Percentiles rank a stretch among this genome's conserved stretches.
Evolutionary conservation across 2,888 invertebrate genomes (phyloP).

Genomic region (Tigriopus californicus): DNA sequence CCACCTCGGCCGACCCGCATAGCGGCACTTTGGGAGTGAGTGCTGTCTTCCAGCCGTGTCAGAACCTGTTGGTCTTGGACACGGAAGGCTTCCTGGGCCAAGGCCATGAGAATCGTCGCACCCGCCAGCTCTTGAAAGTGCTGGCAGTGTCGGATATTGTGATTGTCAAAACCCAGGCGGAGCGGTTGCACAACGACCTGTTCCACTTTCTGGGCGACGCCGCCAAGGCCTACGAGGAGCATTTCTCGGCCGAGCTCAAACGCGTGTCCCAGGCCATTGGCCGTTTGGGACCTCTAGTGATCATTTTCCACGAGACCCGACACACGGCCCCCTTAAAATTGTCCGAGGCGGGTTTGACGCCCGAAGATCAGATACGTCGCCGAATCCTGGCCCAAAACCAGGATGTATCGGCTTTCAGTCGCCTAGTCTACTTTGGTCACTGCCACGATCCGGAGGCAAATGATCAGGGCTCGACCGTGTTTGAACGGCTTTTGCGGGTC

Average conservation of each 20-base stretch:
- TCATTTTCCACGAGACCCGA: constrained; percentile 59
- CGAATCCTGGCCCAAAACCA: constrained; percentile 42
- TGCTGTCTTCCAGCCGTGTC: constrained; percentile 47
- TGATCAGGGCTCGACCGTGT: too few relatives aligned
- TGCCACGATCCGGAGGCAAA: too few relatives aligned
- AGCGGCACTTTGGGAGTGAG: constrained; percentile 59
- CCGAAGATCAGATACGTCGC: constrained; percentile 28
- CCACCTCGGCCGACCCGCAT: constrained; percentile 43
- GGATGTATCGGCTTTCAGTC: constrained; percentile 49
- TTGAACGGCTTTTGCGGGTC: too few relatives aligned
- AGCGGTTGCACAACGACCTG: constrained; percentile 52
- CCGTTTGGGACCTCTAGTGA: constrained; percentile 45
- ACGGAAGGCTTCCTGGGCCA: constrained; percentile 58
- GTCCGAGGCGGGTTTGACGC: constrained; percentile 42
- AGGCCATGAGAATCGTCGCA: constrained; percentile 40
- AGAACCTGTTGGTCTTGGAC: constrained; percentile 49
- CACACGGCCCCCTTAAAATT: constrained; percentile 45
- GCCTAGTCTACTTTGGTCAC: constrained; percentile 29
- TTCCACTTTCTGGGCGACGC: constrained; percentile 56
- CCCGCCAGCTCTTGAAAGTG: constrained; percentile 50
- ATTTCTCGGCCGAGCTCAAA: constrained; percentile 42
- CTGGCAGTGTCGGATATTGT: constrained; percentile 63
- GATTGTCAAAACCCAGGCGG: constrained; percentile 52
- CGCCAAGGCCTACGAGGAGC: constrained; percentile 48
- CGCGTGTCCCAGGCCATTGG: constrained; percentile 31